Evolutionary conservation across 2,113 vertebrate species (phyloP), one percentile per base, ranked within the genome.

Genomic region (Lampris megalopsis): DNA sequence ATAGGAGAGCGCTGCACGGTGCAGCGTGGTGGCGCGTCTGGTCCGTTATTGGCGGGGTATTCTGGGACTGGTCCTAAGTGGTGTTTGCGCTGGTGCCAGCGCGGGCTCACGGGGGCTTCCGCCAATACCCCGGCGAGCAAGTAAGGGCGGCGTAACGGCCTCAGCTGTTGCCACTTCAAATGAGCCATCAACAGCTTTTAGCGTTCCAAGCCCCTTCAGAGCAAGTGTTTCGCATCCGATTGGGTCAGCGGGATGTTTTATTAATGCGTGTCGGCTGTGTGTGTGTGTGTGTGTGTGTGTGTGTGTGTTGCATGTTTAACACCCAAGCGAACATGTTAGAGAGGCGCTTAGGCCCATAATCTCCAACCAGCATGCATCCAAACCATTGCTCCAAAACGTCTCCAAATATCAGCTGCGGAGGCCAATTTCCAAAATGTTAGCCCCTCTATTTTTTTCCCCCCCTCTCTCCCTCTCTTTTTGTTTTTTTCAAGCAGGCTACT

Each of bases 151-250:
- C 47, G 45, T 73, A 85, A 77, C 82, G 69, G 81, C 70, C 72
- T 91, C 92, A 93, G 91, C 92, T 92, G 92, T 90, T 90, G 91
- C 83, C 88, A 84, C 91, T 89, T 88, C 87, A 89, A 92, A 93
- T 89, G 86, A 93, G 92, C 90, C 85, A 88, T 91, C 88, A 89
- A 90, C 92, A 88, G 82, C 87, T 88, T 91, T 81, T 76, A 85
- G 65, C 80, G 70, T 87, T 90, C 87, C 91, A 81, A 71, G 56
- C 72, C 82, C 69, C 71, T 76, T 75, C 61, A 75, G 61, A 70
- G 68, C 74, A 80, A 88, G 73, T 79, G 81, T 77, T 81, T 78
- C 24, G 63, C 75, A 69, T 88, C 75, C 0, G 63, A 82, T 76
- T 84, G 78, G 89, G 84, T 81, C 67, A 63, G 54, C 78, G 81